A percentile compares a stretch with the other conserved stretches of the same genome.
These are phyloP conservation scores for Linepithema humile DNA, from an alignment of 1,140 invertebrate genomes.

Conservation along the genomic window DNA sequence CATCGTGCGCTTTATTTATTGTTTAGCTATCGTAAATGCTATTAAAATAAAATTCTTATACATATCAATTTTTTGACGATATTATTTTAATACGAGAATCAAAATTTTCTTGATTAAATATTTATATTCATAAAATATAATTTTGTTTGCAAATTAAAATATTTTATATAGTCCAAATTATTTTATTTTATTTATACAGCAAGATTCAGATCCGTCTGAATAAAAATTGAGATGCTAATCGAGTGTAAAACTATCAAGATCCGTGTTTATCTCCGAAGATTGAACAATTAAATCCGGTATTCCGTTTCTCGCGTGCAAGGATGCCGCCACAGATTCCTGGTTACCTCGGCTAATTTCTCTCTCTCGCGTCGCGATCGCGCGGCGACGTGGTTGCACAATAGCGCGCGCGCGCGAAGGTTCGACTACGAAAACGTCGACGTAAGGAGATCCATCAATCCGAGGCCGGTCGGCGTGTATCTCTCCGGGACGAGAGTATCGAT, in stretches of 20 bases:
- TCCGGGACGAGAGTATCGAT: slow-evolving; percentile 66
- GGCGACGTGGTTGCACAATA: slow-evolving; percentile 64
- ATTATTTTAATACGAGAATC: no score
- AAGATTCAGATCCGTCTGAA: background rate
- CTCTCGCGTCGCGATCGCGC: background rate
- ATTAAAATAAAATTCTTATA: no score
- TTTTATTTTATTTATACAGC: background rate
- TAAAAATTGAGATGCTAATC: background rate
- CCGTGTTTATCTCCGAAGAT: background rate
- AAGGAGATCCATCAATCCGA: slow-evolving; percentile 77
- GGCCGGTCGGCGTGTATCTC: slow-evolving; percentile 38
- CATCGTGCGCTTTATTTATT: no score
- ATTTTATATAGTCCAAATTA: background rate
- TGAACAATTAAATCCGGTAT: slow-evolving; percentile 17
- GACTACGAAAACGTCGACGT: slow-evolving; percentile 73
- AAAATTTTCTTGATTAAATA: no score
- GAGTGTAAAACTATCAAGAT: background rate
- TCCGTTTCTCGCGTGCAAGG: background rate
- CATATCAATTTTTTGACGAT: no score
- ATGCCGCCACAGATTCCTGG: background rate
- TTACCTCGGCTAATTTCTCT: slow-evolving; percentile 2
- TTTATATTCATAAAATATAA: no score
- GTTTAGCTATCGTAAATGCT: slow-evolving; percentile 1
- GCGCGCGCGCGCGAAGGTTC: slow-evolving; percentile 36
- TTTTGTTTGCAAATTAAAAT: no score